Conservation (phyloP, 2,888 invertebrate genomes). For the Himalopsyche tibetana region DNA sequence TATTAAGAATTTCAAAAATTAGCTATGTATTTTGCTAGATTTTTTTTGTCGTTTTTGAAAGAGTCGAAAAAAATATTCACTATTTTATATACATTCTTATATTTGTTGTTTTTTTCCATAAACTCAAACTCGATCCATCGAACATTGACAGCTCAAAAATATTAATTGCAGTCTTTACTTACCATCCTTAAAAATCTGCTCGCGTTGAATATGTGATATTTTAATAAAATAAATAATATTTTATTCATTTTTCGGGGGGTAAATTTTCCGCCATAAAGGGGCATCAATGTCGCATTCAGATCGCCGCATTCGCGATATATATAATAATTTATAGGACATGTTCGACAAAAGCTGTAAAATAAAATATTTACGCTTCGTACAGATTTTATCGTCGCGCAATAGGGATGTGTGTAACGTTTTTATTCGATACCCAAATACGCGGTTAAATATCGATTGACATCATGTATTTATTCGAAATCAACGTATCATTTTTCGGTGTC, state of each 20-base stretch:
- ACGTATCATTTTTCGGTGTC: too few relatives aligned
- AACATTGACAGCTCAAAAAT: too few relatives aligned
- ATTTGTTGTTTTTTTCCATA: too few relatives aligned
- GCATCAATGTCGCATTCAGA: slow-evolving; percentile 8
- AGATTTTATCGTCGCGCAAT: not conserved
- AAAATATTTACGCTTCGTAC: slow-evolving; percentile 37
- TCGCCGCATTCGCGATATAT: slow-evolving; percentile 1
- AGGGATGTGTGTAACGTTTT: not conserved
- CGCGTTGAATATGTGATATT: not conserved
- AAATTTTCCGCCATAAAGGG: slow-evolving; percentile 2
- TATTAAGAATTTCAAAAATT: too few relatives aligned
- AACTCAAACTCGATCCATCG: too few relatives aligned
- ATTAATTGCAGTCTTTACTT: too few relatives aligned
- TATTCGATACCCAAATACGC: not conserved
- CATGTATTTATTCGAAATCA: not conserved
- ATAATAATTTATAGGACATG: slow-evolving; percentile 41
- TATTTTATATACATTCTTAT: too few relatives aligned
- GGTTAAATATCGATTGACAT: not conserved
- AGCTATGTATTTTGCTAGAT: too few relatives aligned
- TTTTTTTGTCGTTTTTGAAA: too few relatives aligned
- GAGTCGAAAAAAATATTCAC: too few relatives aligned
- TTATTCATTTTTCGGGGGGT: not conserved
- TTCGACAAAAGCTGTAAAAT: slow-evolving; percentile 42
- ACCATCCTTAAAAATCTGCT: too few relatives aligned
- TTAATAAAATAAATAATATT: slow-evolving; percentile 5